These are phyloP conservation scores for Stomatorhinus ivindoensis DNA, from an alignment of 2,113 vertebrate species.

Conservation along the genomic window DNA sequence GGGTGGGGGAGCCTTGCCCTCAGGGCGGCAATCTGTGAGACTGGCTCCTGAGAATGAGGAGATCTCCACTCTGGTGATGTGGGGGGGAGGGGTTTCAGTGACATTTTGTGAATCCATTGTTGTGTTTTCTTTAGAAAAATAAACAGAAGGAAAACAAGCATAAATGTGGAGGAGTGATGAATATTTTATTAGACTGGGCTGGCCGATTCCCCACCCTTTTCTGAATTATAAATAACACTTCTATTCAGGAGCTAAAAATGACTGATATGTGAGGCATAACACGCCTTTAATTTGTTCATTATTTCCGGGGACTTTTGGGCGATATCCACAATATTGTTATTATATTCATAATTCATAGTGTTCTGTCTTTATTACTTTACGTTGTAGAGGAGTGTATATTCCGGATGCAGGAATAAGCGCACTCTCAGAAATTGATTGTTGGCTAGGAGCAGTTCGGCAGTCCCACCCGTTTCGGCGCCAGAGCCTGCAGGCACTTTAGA, in stretches of 20 bases:
- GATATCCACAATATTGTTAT: constrained; percentile 26
- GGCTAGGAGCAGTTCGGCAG: not conserved
- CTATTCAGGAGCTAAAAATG: constrained; percentile 22
- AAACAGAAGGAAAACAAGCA: constrained; percentile 39
- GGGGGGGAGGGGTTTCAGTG: not conserved
- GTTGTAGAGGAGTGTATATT: constrained; percentile 14
- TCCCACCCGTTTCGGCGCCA: not conserved
- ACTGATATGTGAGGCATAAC: constrained; percentile 33
- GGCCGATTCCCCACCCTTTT: constrained; percentile 28
- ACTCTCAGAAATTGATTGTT: constrained; percentile 28
- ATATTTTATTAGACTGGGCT: constrained; percentile 53
- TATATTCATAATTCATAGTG: constrained; percentile 34
- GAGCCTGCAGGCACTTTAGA: constrained; percentile 26
- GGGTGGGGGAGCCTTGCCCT: not conserved
- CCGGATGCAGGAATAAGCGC: constrained; percentile 6
- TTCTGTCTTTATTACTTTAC: constrained; percentile 24
- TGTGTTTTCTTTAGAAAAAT: constrained; percentile 6
- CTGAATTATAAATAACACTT: constrained; percentile 48
- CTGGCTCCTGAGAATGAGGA: not conserved
- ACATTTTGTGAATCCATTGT: constrained; percentile 8
- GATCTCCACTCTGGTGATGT: not conserved
- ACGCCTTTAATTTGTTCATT: constrained; percentile 28
- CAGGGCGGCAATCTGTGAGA: not conserved
- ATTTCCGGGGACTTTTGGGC: constrained; percentile 25
- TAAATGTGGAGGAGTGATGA: constrained; percentile 34